Conservation (phyloP, 1,140 invertebrate genomes). For the Vanessa atalanta region DNA sequence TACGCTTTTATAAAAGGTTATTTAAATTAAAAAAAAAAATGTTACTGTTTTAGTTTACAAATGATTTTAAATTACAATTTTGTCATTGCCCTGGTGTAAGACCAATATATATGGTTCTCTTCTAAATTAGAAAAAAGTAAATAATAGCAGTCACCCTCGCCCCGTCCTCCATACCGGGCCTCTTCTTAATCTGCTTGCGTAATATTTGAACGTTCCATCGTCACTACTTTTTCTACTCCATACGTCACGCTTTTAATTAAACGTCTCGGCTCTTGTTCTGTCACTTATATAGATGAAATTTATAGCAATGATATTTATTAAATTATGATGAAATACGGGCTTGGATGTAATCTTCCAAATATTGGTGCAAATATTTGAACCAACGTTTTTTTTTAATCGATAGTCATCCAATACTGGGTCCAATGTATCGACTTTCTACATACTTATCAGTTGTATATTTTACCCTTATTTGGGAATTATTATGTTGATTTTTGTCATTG, state of each 20-base stretch:
- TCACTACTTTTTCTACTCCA: not conserved
- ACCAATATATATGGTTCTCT: no score
- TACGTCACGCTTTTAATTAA: not conserved
- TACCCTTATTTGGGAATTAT: not conserved
- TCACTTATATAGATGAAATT: not conserved
- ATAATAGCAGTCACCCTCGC: no score
- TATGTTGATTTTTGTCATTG: not conserved
- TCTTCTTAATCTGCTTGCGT: no score
- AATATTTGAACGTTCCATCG: not conserved
- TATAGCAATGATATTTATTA: not conserved
- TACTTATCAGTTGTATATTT: not conserved
- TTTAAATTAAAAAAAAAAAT: no score
- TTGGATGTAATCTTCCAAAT: not conserved
- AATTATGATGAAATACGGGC: no score
- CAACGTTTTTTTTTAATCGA: not conserved
- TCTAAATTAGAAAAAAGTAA: no score
- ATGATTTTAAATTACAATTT: no score
- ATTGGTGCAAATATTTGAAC: conserved; percentile 13
- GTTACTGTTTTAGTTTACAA: no score
- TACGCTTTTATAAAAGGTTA: no score
- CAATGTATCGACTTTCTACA: conserved; percentile 8
- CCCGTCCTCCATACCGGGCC: no score
- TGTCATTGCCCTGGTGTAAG: no score
- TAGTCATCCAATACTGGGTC: not conserved
- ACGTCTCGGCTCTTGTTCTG: not conserved